Conservation (phyloP, 2,888 invertebrate genomes). For the Acanthosepion esculentum region DNA sequence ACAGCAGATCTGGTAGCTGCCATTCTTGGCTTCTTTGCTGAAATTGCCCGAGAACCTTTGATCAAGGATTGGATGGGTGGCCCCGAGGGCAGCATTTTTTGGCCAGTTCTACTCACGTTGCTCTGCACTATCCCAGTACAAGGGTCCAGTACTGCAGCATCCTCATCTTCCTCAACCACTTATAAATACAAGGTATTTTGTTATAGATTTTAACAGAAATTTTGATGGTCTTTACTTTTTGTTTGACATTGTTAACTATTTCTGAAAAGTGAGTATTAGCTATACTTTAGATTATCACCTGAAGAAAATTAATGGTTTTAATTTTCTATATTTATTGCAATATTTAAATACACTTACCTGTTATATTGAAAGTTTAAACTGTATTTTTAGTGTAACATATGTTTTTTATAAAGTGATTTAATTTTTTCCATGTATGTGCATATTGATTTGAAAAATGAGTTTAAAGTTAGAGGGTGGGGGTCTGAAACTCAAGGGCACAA, state of each 20-base stretch:
- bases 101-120: conserved; percentile 86
- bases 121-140: conserved; percentile 73
- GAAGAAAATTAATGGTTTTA: no score
- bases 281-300: no score
- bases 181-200: conserved; percentile 51
- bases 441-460: no score
- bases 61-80: conserved; percentile 92
- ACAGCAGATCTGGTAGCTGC: conserved; percentile 71
- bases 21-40: conserved; percentile 85
- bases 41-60: conserved; percentile 83
- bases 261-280: background rate
- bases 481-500: no score
- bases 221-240: background rate
- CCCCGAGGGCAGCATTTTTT: conserved; percentile 86
- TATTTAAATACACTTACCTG: no score
- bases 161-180: background rate
- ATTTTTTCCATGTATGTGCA: no score
- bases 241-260: background rate
- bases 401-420: no score
- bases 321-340: no score
- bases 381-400: no score
- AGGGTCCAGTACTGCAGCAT: conserved; percentile 41
- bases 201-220: no score
- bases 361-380: no score
- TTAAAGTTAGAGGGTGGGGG: no score